A percentile compares a stretch with the other conserved stretches of the same genome.
Conservation (phyloP, 1,140 invertebrate species). For the Lineus longissimus region DNA sequence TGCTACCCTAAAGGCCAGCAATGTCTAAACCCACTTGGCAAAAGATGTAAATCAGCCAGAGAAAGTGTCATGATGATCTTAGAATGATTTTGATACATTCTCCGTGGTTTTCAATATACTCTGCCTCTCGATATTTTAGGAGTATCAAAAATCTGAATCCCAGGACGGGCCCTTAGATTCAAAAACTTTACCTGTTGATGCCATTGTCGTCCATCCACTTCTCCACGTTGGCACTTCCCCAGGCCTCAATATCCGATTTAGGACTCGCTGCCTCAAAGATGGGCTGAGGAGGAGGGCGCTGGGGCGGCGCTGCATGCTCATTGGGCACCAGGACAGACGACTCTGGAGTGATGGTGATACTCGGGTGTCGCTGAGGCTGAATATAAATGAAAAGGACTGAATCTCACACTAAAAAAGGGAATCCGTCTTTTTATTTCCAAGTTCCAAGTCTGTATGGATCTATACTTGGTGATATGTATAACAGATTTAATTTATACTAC, state of each 20-base stretch:
- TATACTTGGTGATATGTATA: no score
- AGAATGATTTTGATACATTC: not conserved
- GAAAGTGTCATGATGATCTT: not conserved
- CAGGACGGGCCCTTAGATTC: not conserved
- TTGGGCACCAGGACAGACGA: not conserved
- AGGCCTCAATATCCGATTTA: not conserved
- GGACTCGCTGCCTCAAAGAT: not conserved
- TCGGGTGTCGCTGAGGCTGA: no score
- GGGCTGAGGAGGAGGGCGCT: not conserved
- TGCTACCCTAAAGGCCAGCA: no score
- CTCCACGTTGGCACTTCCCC: not conserved
- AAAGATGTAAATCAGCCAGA: not conserved
- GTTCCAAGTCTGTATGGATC: no score
- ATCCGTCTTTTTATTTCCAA: no score
- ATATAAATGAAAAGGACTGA: no score
- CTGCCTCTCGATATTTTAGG: no score
- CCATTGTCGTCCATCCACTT: slow-evolving; percentile 2
- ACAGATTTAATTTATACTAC: no score
- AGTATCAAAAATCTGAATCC: no score
- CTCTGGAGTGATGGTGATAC: no score
- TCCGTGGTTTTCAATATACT: no score
- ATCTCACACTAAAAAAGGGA: no score
- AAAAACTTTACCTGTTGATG: not conserved
- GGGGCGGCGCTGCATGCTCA: not conserved
- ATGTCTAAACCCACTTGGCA: not conserved